These are phyloP conservation scores for Anoplopoma fimbria DNA, from an alignment of 2,113 vertebrate genomes.

Conservation along the genomic window DNA sequence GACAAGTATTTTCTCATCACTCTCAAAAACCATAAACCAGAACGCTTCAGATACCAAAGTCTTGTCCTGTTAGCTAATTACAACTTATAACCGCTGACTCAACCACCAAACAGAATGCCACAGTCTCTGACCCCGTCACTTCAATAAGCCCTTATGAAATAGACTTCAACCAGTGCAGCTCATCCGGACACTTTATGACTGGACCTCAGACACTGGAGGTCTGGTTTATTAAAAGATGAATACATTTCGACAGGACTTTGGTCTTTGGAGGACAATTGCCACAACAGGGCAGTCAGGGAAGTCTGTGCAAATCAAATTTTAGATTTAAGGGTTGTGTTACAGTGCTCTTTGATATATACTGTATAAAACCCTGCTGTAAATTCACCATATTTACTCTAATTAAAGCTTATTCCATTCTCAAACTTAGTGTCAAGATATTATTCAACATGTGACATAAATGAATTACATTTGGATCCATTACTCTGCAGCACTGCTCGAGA, in stretches of 20 bases:
- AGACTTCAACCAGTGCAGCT: neutral
- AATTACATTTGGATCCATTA: conserved; percentile 20
- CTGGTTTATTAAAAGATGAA: neutral
- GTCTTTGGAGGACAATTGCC: neutral
- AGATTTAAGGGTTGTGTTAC: neutral
- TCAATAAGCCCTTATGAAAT: too few relatives aligned
- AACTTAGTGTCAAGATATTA: neutral
- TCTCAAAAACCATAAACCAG: neutral
- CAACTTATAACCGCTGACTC: too few relatives aligned
- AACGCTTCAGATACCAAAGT: neutral
- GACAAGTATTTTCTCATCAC: too few relatives aligned
- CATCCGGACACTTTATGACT: neutral
- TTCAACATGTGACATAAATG: conserved; percentile 6
- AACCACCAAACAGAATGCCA: too few relatives aligned
- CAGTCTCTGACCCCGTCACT: too few relatives aligned
- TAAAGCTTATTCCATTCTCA: neutral
- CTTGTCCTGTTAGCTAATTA: neutral
- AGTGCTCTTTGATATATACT: neutral
- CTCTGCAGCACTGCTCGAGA: neutral
- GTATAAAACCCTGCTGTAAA: neutral
- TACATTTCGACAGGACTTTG: neutral
- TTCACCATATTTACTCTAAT: neutral
- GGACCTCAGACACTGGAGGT: neutral
- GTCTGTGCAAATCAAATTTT: neutral
- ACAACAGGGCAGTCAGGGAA: neutral